Evolutionary conservation across 2,888 invertebrate genomes (phyloP), one percentile per base, ranked within the genome.

Genomic region (Eupithecia dodoneata): DNA sequence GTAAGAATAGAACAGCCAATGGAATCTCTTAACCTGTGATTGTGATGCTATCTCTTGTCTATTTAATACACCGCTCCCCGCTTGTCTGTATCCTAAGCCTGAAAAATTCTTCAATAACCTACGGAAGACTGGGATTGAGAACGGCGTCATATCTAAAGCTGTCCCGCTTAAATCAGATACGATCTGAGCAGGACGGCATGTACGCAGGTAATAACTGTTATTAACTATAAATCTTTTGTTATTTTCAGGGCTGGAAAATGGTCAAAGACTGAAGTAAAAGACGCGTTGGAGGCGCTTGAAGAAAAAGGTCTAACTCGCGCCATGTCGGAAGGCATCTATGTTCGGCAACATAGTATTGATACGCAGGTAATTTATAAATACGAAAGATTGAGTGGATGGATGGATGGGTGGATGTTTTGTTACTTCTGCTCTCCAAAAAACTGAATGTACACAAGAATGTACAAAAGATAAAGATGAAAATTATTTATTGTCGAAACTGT

Each of bases 261-360:
- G 98, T 97, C 97, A 72, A 97, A 97, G 84, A 96, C 97, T 80
- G 97, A 97, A 81, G 97, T 98, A 0, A 96, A 97, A 76, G 96
- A 97, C 86, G 97, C 97, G 73, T 93, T 99, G 79, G 96, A 97
- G 77, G 96, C 97, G 71, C 95, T 99, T 81, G 97, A 98, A 91
- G 96, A 97, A 73, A 97, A 98, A 82, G 98, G 98, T 45, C 93
- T 98, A 15, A 98, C 98, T 47, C 97, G 98, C 85, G 96, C 97
- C 0, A 97, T 98, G 96, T 98, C 98, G 71, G 98, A 97, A 86
- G 96, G 96, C 69, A 97, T 98, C 18, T 99, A 97, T 87, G 98
- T 98, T 1, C 96, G 99, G 83, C 97, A 97, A 75, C 98, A 98
- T 85, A 97, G 98, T 89, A 97, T 98, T 86, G 98, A 98, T 86